A percentile compares a stretch with the other conserved stretches of the same genome.
These are phyloP conservation scores for Drosophila azteca DNA, from an alignment of 1,140 invertebrate species.

Conservation along the genomic window DNA sequence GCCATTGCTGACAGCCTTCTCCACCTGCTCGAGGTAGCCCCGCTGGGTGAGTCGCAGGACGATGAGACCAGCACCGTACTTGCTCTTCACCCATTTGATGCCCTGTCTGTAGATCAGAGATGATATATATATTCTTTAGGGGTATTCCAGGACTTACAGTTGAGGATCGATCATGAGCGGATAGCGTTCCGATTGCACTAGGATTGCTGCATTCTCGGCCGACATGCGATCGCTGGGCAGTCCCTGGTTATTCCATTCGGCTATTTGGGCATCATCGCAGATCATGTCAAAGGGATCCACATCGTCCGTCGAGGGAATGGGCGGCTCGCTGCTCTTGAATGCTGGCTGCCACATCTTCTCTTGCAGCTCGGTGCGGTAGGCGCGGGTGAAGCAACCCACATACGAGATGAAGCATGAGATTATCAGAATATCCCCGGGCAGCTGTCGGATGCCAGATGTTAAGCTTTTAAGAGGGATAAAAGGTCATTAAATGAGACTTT, in stretches of 20 bases:
- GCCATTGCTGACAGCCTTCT: constrained; percentile 91
- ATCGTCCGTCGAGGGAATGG: constrained; percentile 91
- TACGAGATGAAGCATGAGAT: constrained; percentile 98
- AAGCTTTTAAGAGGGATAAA: constrained; percentile 75
- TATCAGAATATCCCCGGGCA: constrained; percentile 95
- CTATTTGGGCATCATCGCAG: constrained; percentile 95
- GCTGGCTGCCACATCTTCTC: constrained; percentile 84
- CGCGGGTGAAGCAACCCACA: constrained; percentile 95
- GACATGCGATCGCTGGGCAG: constrained; percentile 96
- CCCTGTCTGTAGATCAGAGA: constrained; percentile 87
- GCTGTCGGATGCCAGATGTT: constrained; percentile 86
- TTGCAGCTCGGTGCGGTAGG: constrained; percentile 92
- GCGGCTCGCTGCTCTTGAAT: constrained; percentile 84
- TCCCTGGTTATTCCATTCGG: constrained; percentile 97
- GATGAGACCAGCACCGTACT: constrained; percentile 89
- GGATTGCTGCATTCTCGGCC: constrained; percentile 96
- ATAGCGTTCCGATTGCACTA: constrained; percentile 95
- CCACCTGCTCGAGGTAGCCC: constrained; percentile 93
- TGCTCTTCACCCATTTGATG: constrained; percentile 97
- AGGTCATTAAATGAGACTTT: constrained; percentile 44
- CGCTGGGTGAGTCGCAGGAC: constrained; percentile 91
- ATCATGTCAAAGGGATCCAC: constrained; percentile 92
- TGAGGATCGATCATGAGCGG: constrained; percentile 98
- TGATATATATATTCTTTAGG: too few relatives aligned
- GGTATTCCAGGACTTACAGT: constrained; percentile 83